Percentiles rank a stretch among this genome's conserved stretches.
These are phyloP conservation scores for Orchestes rusci DNA, from an alignment of 2,888 invertebrate species.

Conservation along the genomic window DNA sequence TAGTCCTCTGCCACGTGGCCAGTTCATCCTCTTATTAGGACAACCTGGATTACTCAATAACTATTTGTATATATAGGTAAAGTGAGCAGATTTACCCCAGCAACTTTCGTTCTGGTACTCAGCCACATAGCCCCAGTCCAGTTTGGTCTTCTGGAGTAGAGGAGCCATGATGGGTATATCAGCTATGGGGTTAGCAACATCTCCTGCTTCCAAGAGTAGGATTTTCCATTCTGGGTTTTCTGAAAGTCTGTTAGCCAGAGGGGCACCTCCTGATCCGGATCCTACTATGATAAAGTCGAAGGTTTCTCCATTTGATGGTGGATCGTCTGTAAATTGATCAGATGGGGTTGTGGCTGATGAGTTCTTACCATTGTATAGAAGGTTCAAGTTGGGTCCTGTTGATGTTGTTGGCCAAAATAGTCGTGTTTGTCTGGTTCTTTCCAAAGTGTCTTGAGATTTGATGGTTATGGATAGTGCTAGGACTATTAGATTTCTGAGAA, in stretches of 20 bases:
- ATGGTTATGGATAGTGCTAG: too few relatives aligned
- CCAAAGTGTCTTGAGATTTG: background rate
- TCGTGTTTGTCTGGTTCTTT: background rate
- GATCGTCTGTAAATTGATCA: conserved; percentile 9
- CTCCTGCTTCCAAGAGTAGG: conserved; percentile 60
- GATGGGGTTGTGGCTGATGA: background rate
- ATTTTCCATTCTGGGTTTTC: conserved; percentile 56
- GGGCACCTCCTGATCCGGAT: conserved; percentile 64
- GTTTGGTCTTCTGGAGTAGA: conserved; percentile 49
- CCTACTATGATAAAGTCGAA: conserved; percentile 65
- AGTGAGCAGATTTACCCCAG: conserved; percentile 16
- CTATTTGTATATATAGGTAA: too few relatives aligned
- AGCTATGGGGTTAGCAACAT: conserved; percentile 46
- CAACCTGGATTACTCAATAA: conserved; percentile 28
- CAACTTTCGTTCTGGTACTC: conserved; percentile 45
- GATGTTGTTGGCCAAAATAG: background rate
- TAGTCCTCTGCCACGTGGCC: conserved; percentile 52
- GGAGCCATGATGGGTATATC: conserved; percentile 50
- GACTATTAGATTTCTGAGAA: too few relatives aligned
- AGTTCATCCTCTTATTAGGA: conserved; percentile 40
- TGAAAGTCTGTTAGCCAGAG: conserved; percentile 60
- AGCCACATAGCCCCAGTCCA: conserved; percentile 56
- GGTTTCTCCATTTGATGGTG: conserved; percentile 24
- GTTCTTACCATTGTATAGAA: conserved; percentile 7
- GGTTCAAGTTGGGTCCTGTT: background rate